Evolutionary conservation across 2,888 invertebrate genomes (phyloP).

Genomic region (Leptinotarsa haldemani): DNA sequence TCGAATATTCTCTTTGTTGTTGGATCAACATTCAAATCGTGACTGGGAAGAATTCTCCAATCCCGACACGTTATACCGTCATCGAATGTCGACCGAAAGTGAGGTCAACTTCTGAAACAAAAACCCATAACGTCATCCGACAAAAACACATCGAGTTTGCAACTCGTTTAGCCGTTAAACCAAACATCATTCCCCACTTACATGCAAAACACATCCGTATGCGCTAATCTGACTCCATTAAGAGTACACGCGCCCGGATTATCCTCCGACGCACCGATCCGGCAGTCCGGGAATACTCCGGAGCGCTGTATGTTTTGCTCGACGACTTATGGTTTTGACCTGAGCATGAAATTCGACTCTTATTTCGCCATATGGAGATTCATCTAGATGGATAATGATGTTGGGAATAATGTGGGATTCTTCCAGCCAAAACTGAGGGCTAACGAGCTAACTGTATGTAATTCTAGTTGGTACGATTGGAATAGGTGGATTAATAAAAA

Average conservation of each 20-base stretch:
- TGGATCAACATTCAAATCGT: neutral
- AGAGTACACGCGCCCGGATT: conserved; percentile 58
- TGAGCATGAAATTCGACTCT: conserved; percentile 16
- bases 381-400: conserved; percentile 8
- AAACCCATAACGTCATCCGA: conserved; percentile 51
- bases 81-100: conserved; percentile 19
- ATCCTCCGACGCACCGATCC: conserved; percentile 41
- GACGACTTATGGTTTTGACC: conserved; percentile 19
- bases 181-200: conserved; percentile 68
- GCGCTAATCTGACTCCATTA: conserved; percentile 66
- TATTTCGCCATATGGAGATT: conserved; percentile 14
- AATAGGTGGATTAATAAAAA: neutral
- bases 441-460: neutral
- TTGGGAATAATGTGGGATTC: neutral
- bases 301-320: conserved; percentile 28
- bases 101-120: conserved; percentile 44
- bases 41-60: neutral
- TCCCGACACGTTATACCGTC: conserved; percentile 3
- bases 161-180: conserved; percentile 65
- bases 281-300: conserved; percentile 34
- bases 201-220: conserved; percentile 65
- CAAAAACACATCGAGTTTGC: conserved; percentile 57
- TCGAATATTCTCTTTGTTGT: neutral
- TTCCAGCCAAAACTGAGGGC: neutral
- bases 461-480: neutral